Evolutionary conservation across 2,113 vertebrate species (phyloP), one percentile per base, ranked within the genome.

Genomic region (Mus pahari): DNA sequence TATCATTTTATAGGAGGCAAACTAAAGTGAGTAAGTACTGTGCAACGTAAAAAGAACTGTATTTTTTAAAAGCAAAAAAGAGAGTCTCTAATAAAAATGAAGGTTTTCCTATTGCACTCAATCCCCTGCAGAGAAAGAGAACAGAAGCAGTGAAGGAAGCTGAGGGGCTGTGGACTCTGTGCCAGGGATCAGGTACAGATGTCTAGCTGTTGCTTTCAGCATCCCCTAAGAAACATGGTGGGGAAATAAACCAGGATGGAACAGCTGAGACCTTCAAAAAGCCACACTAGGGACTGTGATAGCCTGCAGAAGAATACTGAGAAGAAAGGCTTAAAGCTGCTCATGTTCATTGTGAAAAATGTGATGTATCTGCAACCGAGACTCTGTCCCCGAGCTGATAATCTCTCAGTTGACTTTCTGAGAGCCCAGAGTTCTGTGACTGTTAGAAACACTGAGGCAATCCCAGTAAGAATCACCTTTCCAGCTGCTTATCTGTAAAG

Each of bases 61-160:
- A 97, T 88, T 96, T 97, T 95, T 96, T 78, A 88, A 97, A 97
- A 97, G 71, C 19, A 94, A 97, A 97, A 96, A 68, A 93, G 90
- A 97, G 88, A 92, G 50, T 79, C 90, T 60, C 82, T 96, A 95
- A 97, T 96, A 93, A 97, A 97, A 95, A 33, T 71, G 94, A 94
- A 97, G 84, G 64, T 55, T 94, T 97, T 89, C 75, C 73, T 86
- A 20, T 84, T 92, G 74, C 53, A 62, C 53, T 89, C 64, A 48
- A 0, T 97, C 50, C 20, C 71, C 92, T 91, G 79, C 45, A 91
- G 96, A 94, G 92, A 66, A 89, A 86, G 53, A 45, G 92, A 66
- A 86, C 3, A 79, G n/a, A 93, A 22, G 17, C n/a, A 11, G 1
- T n/a, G 86, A 24, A 42, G 31, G 86, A 24, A 42, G 31, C 5